Evolutionary conservation across 2,888 invertebrate species (phyloP), one percentile per base, ranked within the genome.

Genomic region (Steinernema scapterisci): DNA sequence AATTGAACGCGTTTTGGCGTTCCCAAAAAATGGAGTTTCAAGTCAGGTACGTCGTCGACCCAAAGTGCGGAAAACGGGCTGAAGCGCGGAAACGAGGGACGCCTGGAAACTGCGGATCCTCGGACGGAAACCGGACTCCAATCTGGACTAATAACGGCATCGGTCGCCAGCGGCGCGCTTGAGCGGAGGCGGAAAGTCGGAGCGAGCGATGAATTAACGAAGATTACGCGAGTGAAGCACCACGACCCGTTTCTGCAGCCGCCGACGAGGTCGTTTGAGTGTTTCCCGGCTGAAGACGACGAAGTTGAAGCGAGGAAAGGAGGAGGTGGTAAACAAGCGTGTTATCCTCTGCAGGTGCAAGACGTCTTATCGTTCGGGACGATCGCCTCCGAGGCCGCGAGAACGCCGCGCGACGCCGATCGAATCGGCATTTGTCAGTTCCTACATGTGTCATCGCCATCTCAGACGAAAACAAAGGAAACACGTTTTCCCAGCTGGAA

Each of bases 401-500:
- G 38, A 38, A 38, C 38, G 38, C 38, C 38, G 38, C 9, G 38
- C 38, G 38, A 38, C 38, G 38, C 38, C 38, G 38, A 38, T 38
- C 38, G 38, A 38, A 38, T 16, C 19, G 48, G 54, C 54, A 54
- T 25, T 19, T 13, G 54, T 23, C 54, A 13, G 23, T 38, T 63
- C 19, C 63, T 16, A 25, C 19, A 54, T 63, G 31, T 13, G 31
- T 63, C 63, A 63, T 79, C 43, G 38, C 9, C 38, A 38, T 80
- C 79, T 19, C 71, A 80, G 38, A 45, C 78, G 72, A 75, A 78
- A 75, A 52, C 45, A 19, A 79, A 79, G 71, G 54, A 78, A 70
- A 76, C 63, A 63, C 38, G 63, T 63, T 63, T 19, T 25, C 45
- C 45, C 9, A 44, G 45, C 9, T 48, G 16, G n/a, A 48, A 13